Evolutionary conservation across 2,888 invertebrate genomes (phyloP), one percentile per base, ranked within the genome.

Genomic region (Julus scanicus): DNA sequence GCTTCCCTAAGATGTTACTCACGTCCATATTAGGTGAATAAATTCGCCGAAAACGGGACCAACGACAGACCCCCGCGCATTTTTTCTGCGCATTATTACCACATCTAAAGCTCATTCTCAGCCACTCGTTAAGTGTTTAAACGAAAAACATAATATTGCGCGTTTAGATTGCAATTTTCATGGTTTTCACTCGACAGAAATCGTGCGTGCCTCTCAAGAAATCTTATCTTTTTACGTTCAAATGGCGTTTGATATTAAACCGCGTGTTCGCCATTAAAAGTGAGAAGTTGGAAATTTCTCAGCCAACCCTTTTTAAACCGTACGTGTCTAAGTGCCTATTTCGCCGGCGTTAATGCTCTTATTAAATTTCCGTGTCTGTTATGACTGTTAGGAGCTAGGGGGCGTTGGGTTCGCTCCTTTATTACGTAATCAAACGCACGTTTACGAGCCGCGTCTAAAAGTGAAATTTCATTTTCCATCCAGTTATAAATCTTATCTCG

Each of bases 381-480:
- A 57, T 17, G 17, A 44, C 17, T 57, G 57, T 17, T 17, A 17
- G 37, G 80, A 37, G 80, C 80, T 29, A 80, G 80, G 80, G 80
- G 80, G 80, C 80, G 80, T 80, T 80, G 1, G 2, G 4, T 80
- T 80, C 80, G 80, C 80, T 13, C 37, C 29, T 80, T 80, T 80
- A 80, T 80, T 80, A 37, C 80, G 80, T 37, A 37, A 80, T 80
- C 80, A 37, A 37, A 29, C 71, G 5, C 57, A 17, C 57, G 57
- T 63, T 63, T 63, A 63, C 57, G 57, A 63, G 57, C 37, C 9
- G 37, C 29, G 80, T 8, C 1, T 80, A 80, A 80, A 80, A 80
- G 20, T 80, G 80, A 80, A 80, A 80, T 80, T 80, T 80, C 80
- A 80, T 80, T 80, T 80, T 80, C 80, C 80, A 80, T 80, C 80